Percentiles rank a stretch among this genome's conserved stretches.
Evolutionary conservation across 1,140 invertebrate species (phyloP).

Genomic region (Drosophila neocordata): DNA sequence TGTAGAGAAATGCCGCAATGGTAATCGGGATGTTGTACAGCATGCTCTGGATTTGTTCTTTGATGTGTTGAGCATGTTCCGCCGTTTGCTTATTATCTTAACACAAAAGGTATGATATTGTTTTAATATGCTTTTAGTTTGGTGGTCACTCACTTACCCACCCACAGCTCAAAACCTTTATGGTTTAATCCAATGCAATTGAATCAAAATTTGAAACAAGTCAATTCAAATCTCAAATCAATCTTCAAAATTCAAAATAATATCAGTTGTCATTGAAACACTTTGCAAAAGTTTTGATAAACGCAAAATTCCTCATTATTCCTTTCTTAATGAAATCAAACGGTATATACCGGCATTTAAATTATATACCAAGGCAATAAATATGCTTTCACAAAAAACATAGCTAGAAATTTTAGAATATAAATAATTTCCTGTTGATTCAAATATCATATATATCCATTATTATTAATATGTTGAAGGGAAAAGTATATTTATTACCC

Average conservation of each 20-base stretch:
- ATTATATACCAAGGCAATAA: conserved; percentile 56
- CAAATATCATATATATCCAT: too few relatives aligned
- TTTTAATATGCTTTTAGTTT: conserved; percentile 13
- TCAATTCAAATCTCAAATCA: not conserved
- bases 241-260: not conserved
- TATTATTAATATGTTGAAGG: not conserved
- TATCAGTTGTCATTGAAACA: conserved; percentile 35
- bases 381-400: conserved; percentile 75
- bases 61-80: conserved; percentile 96
- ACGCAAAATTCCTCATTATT: conserved; percentile 11
- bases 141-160: conserved; percentile 20
- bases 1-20: conserved; percentile 94
- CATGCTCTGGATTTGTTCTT: conserved; percentile 96
- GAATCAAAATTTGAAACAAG: conserved; percentile 3
- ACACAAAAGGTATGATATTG: conserved; percentile 90
- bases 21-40: conserved; percentile 95
- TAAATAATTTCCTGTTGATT: too few relatives aligned
- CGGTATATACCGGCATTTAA: conserved; percentile 34
- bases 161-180: conserved; percentile 70
- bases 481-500: conserved; percentile 65
- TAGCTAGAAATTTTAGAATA: conserved; percentile 8
- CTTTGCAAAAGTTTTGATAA: conserved; percentile 46
- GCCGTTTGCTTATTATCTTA: conserved; percentile 93
- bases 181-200: conserved; percentile 51
- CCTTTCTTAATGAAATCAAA: conserved; percentile 27